Evolutionary conservation across 1,140 invertebrate genomes (phyloP), one percentile per base, ranked within the genome.

Genomic region (Drosophila oshimai): DNA sequence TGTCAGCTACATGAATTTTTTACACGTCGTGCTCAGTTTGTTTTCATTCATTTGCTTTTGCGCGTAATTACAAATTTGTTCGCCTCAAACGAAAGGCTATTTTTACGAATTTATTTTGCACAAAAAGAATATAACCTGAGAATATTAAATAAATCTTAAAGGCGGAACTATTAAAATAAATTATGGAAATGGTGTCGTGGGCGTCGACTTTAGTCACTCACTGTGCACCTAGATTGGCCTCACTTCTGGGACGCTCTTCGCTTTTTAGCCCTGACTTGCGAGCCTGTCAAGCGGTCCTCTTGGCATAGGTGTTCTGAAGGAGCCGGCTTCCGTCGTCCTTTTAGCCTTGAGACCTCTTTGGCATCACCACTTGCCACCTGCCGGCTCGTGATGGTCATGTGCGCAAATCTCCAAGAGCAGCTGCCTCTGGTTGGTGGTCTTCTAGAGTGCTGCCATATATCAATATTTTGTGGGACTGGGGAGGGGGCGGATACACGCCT

Each of bases 121-220:
- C 34, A 34, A 33, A 64, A 31, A 64, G 29, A 7, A 58, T 58
- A 58, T 62, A 44, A 42, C 53, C 5, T 22, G 44, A 51, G 33
- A 46, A 72, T 60, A 73, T 77, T 81, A 67, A 81, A 77, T 73
- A 83, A 75, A 79, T 75, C 60, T 50, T 77, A 60, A 84, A 76
- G 58, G 71, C 79, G 79, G 80, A 84, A 84, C 80, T 84, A 80
- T 86, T 84, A 74, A 86, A 84, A 79, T 86, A 79, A 84, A 75
- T 84, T 84, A 86, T 86, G 57, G 75, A 80, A 71, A 62, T 49
- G 45, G 6, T 31, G 47, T 55, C 46, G 80, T 80, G 71, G 77
- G 64, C 39, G 60, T 42, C n/a, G 20, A 47, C 50, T 71, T 26
- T 37, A 18, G 47, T 7, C 42, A 36, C 57, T 72, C 57, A 51